Evolutionary conservation across 2,888 invertebrate species (phyloP).

Genomic region (Pelosia muscerda): DNA sequence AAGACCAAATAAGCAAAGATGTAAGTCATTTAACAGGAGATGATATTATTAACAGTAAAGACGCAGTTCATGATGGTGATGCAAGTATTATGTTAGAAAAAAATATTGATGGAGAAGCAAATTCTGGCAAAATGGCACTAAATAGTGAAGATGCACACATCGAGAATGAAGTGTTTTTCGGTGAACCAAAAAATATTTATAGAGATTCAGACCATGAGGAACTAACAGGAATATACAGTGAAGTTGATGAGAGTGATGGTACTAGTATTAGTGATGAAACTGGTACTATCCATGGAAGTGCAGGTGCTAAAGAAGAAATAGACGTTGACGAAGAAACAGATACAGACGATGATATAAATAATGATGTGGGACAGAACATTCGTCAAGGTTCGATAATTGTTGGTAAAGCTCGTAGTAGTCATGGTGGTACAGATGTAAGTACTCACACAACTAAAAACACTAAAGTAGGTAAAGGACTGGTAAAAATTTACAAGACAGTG

Average conservation of each 20-base stretch:
- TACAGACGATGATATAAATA: background rate
- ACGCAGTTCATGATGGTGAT: too few relatives aligned
- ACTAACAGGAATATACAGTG: background rate
- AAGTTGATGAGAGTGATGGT: background rate
- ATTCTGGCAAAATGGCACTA: too few relatives aligned
- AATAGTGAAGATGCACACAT: too few relatives aligned
- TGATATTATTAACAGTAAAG: too few relatives aligned
- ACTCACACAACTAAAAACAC: background rate
- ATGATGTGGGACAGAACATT: background rate
- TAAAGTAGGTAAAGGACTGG: background rate
- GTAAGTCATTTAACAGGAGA: too few relatives aligned
- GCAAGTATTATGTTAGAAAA: too few relatives aligned
- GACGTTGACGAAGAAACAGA: background rate
- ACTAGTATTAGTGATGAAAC: background rate
- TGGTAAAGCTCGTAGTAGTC: background rate
- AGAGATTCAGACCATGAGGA: too few relatives aligned
- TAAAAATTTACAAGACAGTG: background rate
- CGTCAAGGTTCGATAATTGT: background rate
- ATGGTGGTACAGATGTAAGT: background rate
- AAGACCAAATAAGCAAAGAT: too few relatives aligned
- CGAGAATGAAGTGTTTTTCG: too few relatives aligned
- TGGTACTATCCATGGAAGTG: background rate
- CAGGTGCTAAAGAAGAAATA: background rate
- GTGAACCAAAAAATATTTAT: too few relatives aligned
- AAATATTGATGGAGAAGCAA: too few relatives aligned